Base-by-base conservation (phyloP, 2,797 vertebrate species). In the Adelosebastes latens region DNA sequence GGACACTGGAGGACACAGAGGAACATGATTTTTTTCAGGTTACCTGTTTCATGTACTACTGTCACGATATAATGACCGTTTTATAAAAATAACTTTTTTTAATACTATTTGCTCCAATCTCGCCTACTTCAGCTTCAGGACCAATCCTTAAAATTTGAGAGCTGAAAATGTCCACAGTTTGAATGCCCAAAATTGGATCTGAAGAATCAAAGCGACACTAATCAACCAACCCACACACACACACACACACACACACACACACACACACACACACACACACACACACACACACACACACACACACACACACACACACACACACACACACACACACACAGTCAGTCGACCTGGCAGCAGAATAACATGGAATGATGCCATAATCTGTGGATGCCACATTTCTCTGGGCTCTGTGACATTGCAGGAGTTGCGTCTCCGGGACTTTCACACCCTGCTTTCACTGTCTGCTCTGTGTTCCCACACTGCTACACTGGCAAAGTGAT, bases 381-480 rank as follows among this genome's bases (percentile, higher is more conserved):
- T 89, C 81, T 75, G 74, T 69, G 58, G 81, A 87, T 82, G 94
- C 79, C 79, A 96, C 83, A 94, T 95, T 95, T 94, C 94, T 91
- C 94, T 72, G 81, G 76, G 31, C 64, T 34, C 83, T 93, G 94
- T 86, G 88, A 95, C 80, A 78, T 93, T 79, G 81, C 88, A 89
- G 87, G 87, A 70, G 34, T 74, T 82, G 73, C 29, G 20, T 62
- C 64, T 82, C 68, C 36, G 62, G 53, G 65, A 83, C 83, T 86
- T 93, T 93, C 86, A 77, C 92, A 92, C 83, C 29, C 46, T 56
- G 65, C 42, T 77, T 70, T 65, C 76, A 73, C 61, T 67, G 67
- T 82, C 64, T 81, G 81, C 64, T 75, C 46, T 49, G 49, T 6
- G 27, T 77, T 85, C 69, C 58, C 82, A 89, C 83, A 76, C 59